Percentiles rank a stretch among this genome's conserved stretches.
phyloP scores from a whole-genome alignment of 2,888 invertebrate species.

The Nipponacmea schrenckii region DNA sequence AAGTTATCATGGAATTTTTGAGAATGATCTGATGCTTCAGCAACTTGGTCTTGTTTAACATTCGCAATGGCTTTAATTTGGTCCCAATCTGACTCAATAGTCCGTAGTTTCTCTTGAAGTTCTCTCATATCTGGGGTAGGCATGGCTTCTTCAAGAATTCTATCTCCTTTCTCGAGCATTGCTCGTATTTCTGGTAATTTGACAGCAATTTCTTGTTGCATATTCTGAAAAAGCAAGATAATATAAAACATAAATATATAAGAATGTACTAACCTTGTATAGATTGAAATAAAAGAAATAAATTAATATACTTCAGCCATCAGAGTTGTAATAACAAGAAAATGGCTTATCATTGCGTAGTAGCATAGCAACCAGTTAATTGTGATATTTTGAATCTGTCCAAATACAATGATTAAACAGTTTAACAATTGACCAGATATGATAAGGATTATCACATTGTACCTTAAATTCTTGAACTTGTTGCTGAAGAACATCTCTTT shows the following conservation, averaged over 20 bases:
- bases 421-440: too few species aligned
- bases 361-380: too few species aligned
- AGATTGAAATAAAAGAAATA: too few species aligned
- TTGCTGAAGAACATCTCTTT: conserved; percentile 82
- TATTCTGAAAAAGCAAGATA: conserved; percentile 40
- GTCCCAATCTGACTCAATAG: conserved; percentile 91
- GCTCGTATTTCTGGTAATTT: conserved; percentile 54
- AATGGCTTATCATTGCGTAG: too few species aligned
- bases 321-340: too few species aligned
- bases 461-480: conserved; percentile 87
- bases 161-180: conserved; percentile 89
- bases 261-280: too few species aligned
- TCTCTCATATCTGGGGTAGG: conserved; percentile 71
- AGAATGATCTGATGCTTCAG: conserved; percentile 75
- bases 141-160: conserved; percentile 68
- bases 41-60: conserved; percentile 71
- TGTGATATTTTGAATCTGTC: too few species aligned
- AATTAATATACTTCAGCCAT: too few species aligned
- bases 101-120: conserved; percentile 79
- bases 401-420: too few species aligned
- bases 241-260: not conserved
- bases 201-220: conserved; percentile 53
- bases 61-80: conserved; percentile 87
- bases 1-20: conserved; percentile 85
- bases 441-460: not conserved